Conservation (phyloP, 2,113 vertebrate species). For the Anarhynchus alexandrinus region DNA sequence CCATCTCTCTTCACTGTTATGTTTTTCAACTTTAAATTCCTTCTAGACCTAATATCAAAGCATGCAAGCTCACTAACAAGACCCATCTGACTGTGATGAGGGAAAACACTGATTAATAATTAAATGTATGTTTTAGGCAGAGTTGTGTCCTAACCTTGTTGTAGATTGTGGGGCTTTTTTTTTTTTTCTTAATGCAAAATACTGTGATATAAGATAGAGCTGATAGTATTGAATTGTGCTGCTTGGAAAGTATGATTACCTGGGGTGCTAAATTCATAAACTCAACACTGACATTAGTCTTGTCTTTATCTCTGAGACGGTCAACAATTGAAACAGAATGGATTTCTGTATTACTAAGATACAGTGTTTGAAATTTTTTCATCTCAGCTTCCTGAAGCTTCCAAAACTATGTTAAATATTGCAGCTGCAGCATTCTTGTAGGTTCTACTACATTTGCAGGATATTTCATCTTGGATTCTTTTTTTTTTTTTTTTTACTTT, state of each 20-base stretch:
- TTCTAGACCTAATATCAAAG: slow-evolving; percentile 7
- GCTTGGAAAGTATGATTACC: background rate
- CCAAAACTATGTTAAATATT: background rate
- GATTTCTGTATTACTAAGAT: background rate
- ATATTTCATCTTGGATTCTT: background rate
- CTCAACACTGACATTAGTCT: background rate
- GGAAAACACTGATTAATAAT: slow-evolving; percentile 11
- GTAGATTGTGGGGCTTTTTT: background rate
- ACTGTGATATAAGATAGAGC: background rate
- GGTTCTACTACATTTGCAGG: background rate
- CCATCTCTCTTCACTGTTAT: background rate
- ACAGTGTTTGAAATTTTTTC: background rate
- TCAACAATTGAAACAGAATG: background rate
- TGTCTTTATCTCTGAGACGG: background rate
- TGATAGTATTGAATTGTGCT: background rate
- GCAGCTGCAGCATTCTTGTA: background rate
- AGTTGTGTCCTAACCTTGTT: background rate
- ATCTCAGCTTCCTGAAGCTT: background rate
- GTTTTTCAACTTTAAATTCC: background rate
- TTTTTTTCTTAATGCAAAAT: background rate
- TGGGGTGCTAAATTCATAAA: background rate
- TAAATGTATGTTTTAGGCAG: background rate
- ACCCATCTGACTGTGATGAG: background rate
- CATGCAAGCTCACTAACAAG: background rate
- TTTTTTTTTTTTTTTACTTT: background rate